Percentiles rank a stretch among this genome's conserved stretches.
These are phyloP conservation scores for Syrphus vitripennis DNA, from an alignment of 2,888 invertebrate genomes.

Conservation along the genomic window DNA sequence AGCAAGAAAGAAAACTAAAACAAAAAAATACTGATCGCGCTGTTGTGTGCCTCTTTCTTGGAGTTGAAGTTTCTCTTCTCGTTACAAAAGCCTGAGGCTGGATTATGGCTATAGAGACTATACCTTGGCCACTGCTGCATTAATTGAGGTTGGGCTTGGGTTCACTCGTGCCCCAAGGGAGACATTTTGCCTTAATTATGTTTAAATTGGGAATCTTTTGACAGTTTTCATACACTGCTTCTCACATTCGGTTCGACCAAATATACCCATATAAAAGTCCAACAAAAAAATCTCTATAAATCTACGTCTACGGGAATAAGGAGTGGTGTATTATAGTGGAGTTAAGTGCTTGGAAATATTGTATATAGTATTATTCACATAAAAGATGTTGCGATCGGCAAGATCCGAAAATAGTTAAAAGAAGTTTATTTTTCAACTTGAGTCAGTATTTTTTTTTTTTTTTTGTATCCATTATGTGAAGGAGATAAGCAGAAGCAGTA, in stretches of 20 bases:
- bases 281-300: conserved; percentile 5
- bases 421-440: not conserved
- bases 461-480: not conserved
- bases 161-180: conserved; percentile 71
- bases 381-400: conserved; percentile 14
- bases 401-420: conserved; percentile 3
- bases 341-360: conserved; percentile 15
- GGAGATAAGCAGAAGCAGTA: not conserved
- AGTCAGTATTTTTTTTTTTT: not conserved
- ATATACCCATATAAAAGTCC: conserved; percentile 2
- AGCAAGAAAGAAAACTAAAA: not conserved
- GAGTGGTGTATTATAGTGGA: conserved; percentile 53
- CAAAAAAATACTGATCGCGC: conserved; percentile 12
- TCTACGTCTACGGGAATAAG: not conserved
- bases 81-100: conserved; percentile 1
- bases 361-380: conserved; percentile 7
- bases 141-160: conserved; percentile 70
- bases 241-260: conserved; percentile 57
- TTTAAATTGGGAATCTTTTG: conserved; percentile 77
- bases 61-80: conserved; percentile 58
- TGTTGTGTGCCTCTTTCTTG: conserved; percentile 44
- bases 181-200: conserved; percentile 75
- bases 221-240: conserved; percentile 71
- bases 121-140: conserved; percentile 46
- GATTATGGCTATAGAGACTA: not conserved